Base-by-base conservation (phyloP, 2,113 vertebrate species). In the Thryonomys swinderianus region DNA sequence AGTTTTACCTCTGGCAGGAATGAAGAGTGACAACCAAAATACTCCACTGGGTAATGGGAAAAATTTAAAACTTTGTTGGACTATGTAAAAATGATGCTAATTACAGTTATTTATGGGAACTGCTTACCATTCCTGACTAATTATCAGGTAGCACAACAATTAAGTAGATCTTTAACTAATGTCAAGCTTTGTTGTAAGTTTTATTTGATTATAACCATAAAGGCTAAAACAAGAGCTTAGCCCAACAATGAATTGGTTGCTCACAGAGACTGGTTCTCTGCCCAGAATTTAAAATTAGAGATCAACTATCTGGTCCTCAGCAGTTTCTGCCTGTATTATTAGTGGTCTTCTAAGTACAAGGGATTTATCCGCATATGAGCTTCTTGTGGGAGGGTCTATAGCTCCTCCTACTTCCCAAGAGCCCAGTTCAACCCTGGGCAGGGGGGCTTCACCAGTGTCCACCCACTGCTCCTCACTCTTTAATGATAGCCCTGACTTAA, bases 21-120 rank as follows among this genome's bases (percentile, higher is more conserved):
- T 48, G 0, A 7, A 94, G 62, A 91, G 12, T 34, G 91, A 95
- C 61, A 90, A 79, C 48, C 7, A 53, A 40, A 57, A 76, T 88
- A 84, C 92, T 23, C 74, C 14, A 25, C 3, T 3, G 6, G 5
- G 53, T 94, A 85, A 96, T 34, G 23, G 53, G 21, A 84, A 96
- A 91, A 88, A 89, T 79, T 69, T 42, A 95, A 94, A 94, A 88
- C 55, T 67, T 73, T 37, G 27, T 64, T 83, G 87, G 85, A 37
- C 91, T 91, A 80, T 45, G 59, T 94, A 89, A 97, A 97, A 97
- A 84, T 83, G 93, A 94, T 88, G 73, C 42, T 97, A 97, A 97
- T 96, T 97, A 96, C 30, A 96, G 93, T 94, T 88, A 96, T 94
- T 94, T 87, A 67, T 89, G 69, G 90, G 78, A 96, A 79, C 86